phyloP scores from a whole-genome alignment of 2,113 vertebrate species.

The Pseudorectes ferrugineus region DNA sequence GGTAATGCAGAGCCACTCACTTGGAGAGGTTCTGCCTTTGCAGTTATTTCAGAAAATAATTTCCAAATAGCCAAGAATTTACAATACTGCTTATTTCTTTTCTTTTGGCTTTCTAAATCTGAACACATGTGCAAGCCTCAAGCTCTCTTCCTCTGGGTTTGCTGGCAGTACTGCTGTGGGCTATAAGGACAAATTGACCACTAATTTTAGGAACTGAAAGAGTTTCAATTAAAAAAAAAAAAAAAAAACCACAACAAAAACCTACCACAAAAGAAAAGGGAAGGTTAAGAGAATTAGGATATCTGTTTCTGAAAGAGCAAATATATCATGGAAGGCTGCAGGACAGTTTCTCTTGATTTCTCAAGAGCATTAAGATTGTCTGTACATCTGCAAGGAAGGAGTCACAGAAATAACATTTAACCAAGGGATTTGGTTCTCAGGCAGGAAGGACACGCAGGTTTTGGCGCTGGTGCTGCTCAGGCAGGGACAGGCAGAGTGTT shows the following conservation, averaged over 20 bases:
- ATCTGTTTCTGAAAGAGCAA: neutral
- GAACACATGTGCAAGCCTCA: neutral
- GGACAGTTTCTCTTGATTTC: neutral
- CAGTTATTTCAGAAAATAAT: neutral
- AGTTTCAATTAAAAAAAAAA: neutral
- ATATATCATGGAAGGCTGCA: neutral
- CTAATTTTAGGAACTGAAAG: neutral
- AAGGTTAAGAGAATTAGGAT: neutral
- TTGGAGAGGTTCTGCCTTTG: neutral
- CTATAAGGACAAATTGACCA: neutral
- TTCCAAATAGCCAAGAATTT: neutral
- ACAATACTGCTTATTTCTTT: neutral
- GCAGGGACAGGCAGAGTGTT: neutral
- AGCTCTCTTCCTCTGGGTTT: neutral
- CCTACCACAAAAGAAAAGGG: neutral
- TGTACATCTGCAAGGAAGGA: neutral
- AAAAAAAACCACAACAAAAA: neutral
- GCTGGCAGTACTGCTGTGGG: neutral
- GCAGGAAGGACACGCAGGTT: neutral
- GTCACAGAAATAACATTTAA: neutral
- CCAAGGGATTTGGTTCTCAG: neutral
- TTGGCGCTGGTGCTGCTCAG: neutral
- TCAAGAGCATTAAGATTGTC: neutral
- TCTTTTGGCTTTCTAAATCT: neutral
- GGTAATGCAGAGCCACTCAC: neutral